A percentile compares a stretch with the other conserved stretches of the same genome.
These are phyloP conservation scores for Patella caerulea DNA, from an alignment of 2,888 invertebrate genomes.

Conservation along the genomic window DNA sequence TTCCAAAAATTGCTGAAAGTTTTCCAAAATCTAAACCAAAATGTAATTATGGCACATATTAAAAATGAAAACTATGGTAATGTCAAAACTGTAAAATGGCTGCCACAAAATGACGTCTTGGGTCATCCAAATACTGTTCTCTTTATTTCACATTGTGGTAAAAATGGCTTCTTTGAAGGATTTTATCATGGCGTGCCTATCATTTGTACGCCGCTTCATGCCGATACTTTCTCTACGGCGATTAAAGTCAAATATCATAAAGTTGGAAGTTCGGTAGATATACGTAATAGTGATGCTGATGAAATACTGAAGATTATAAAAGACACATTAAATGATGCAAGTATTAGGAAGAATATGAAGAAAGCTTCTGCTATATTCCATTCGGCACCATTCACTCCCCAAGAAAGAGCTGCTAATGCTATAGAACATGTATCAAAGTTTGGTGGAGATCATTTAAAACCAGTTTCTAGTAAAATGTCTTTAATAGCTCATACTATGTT, in stretches of 20 bases:
- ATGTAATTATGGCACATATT: conserved; percentile 30
- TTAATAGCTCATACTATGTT: conserved; percentile 24
- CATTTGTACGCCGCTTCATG: conserved; percentile 43
- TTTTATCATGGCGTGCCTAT: conserved; percentile 53
- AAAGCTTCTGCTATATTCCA: conserved; percentile 40
- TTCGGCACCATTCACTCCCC: conserved; percentile 34
- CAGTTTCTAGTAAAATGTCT: conserved; percentile 33
- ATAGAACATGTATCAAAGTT: conserved; percentile 51
- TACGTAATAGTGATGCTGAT: conserved; percentile 29
- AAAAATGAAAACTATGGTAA: conserved; percentile 28
- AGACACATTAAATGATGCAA: conserved; percentile 29
- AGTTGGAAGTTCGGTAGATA: conserved; percentile 32
- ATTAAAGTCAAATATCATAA: conserved; percentile 28
- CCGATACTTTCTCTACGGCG: conserved; percentile 40
- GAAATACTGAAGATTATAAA: conserved; percentile 31
- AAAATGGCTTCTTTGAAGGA: conserved; percentile 48
- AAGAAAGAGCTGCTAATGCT: conserved; percentile 46
- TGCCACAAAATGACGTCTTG: conserved; percentile 49
- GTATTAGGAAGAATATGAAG: conserved; percentile 33
- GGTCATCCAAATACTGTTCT: conserved; percentile 42
- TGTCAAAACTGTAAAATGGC: conserved; percentile 39
- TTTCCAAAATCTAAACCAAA: conserved; percentile 23
- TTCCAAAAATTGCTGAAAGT: conserved; percentile 25
- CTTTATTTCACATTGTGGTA: conserved; percentile 53
- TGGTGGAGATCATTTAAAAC: conserved; percentile 47